Conservation (phyloP, 2,888 invertebrate species). For the Hyposoter dolosus region DNA sequence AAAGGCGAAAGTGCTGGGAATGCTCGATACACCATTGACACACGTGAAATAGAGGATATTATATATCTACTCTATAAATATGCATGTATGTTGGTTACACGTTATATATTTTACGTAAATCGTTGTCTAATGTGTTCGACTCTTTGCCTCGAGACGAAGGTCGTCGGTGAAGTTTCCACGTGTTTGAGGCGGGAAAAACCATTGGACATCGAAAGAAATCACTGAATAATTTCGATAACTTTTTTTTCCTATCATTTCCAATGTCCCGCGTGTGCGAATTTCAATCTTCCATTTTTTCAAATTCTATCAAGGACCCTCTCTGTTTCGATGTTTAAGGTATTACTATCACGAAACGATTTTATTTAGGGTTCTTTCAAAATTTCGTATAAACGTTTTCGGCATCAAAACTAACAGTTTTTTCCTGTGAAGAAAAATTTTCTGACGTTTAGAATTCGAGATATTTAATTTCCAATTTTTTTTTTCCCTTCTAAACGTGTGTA, state of each 20-base stretch:
- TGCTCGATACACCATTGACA: constrained; percentile 14
- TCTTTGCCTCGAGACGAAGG: not conserved
- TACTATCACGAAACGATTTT: too few relatives aligned
- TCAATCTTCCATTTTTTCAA: not conserved
- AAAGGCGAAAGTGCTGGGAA: not conserved
- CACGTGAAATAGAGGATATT: constrained; percentile 22
- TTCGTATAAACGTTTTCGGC: too few relatives aligned
- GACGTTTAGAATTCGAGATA: too few relatives aligned
- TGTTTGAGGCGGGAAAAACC: constrained; percentile 4
- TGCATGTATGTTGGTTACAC: constrained; percentile 3
- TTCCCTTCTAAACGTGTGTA: too few relatives aligned
- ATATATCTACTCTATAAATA: constrained; percentile 17
- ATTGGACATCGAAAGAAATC: not conserved
- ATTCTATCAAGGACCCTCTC: not conserved
- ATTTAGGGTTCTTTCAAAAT: too few relatives aligned
- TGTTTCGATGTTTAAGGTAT: not conserved
- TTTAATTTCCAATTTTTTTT: too few relatives aligned
- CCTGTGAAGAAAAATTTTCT: too few relatives aligned
- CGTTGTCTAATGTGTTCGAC: not conserved
- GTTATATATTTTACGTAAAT: not conserved
- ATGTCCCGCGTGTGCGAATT: not conserved
- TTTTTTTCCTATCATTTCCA: not conserved
- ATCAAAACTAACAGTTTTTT: too few relatives aligned
- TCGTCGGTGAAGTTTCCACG: constrained; percentile 19
- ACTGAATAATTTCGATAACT: not conserved